phyloP scores from a whole-genome alignment of 2,113 vertebrate genomes.

The Lasiurus borealis region DNA sequence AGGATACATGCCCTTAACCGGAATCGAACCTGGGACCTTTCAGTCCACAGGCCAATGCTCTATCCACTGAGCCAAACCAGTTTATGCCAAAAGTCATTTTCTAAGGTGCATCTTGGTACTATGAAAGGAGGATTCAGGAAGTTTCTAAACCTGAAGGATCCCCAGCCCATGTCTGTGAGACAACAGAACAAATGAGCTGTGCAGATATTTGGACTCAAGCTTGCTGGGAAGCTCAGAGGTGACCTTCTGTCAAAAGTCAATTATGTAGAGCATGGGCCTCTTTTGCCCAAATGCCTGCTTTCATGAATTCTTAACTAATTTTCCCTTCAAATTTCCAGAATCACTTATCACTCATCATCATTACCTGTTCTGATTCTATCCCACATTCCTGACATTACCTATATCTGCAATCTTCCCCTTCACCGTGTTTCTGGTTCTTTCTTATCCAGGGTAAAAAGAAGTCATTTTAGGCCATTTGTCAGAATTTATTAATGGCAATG shows the following conservation, averaged over 20 bases:
- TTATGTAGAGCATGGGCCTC: neutral
- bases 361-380: too few species aligned
- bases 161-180: neutral
- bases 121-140: slow-evolving; percentile 54
- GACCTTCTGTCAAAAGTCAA: neutral
- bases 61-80: too few species aligned
- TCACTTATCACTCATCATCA: neutral
- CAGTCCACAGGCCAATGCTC: too few species aligned
- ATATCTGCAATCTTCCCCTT: neutral
- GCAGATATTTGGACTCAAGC: neutral
- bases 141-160: slow-evolving; percentile 25
- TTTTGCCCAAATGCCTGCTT: neutral
- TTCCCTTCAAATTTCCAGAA: neutral
- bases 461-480: neutral
- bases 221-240: neutral
- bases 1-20: too few species aligned
- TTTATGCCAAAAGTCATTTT: slow-evolving; percentile 48
- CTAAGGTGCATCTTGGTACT: slow-evolving; percentile 44
- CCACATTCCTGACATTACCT: neutral
- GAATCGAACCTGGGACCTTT: too few species aligned
- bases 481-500: neutral
- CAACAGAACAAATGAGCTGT: neutral
- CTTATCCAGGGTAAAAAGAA: neutral
- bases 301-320: slow-evolving; percentile 14
- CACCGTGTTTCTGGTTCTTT: neutral